Evolutionary conservation across 64 coral and sea anemone species (phyloP), one percentile per base, ranked within the genome.

Genomic region (Montipora efflorescens): DNA sequence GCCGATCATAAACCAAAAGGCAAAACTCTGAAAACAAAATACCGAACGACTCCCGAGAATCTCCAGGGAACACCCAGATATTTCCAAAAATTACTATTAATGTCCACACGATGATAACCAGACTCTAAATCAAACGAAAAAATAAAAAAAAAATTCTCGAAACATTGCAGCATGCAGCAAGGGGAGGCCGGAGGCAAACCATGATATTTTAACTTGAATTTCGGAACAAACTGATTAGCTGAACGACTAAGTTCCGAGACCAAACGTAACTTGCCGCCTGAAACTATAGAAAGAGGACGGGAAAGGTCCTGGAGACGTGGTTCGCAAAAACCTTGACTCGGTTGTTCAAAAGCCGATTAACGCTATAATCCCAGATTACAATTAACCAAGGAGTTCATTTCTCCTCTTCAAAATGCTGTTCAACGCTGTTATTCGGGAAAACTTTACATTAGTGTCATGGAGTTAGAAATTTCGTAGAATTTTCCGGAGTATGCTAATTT

Each of bases 101-200:
- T 78, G 84, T 85, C 77, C 59, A 74, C 1, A 85, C 85, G 79
- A 68, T 91, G 22, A 85, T 86, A 92, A 55, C 81, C 91, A 0
- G 91, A 87, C 52, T 87, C 91, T 49, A 92, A 46, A 92, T 92
- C 90, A 57, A 77, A 91, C 10, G 80, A 76, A n/a, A 92, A 80
- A 79, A 93, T 59, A 43, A 73, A 47, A 92, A 76, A 21, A 57
- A 7, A 53, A 59, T 57, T 20, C 28, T 84, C 90, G 19, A 52
- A 87, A 87, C 91, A 93, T 68, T 43, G 51, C 79, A 1, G 90
- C 45, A 25, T 23, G 22, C 22, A 23, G 22, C 22, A 23, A 23
- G 22, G 0, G 22, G 22, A 23, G 22, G 22, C 22, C 22, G 23
- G 23, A 36, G 81, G 22, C 5, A 86, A 52, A 25, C 67, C 47